Evolutionary conservation across 2,888 invertebrate species (phyloP).

Genomic region (Cheilosia vulpina): DNA sequence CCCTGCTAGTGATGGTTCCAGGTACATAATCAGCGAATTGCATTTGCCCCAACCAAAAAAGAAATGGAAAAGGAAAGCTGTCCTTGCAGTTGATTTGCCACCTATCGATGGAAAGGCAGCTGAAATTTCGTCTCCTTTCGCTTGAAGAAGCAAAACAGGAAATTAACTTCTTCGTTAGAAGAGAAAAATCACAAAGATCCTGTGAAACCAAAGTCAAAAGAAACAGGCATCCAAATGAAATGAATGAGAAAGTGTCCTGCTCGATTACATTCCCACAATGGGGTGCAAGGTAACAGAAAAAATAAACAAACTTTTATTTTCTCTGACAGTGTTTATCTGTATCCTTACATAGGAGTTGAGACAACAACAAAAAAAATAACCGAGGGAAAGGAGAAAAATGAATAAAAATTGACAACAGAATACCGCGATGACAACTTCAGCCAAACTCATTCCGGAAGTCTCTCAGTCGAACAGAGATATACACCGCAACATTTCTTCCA

Average conservation of each 20-base stretch:
- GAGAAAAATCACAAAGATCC: slow-evolving; percentile 60
- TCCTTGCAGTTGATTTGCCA: slow-evolving; percentile 63
- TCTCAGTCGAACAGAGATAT: slow-evolving; percentile 11
- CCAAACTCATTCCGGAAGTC: slow-evolving; percentile 67
- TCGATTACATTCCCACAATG: slow-evolving; percentile 72
- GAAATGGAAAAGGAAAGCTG: slow-evolving; percentile 2
- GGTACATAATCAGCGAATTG: slow-evolving; percentile 65
- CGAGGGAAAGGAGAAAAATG: neutral
- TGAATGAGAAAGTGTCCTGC: slow-evolving; percentile 63
- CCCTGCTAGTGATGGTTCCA: slow-evolving; percentile 27
- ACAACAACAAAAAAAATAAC: slow-evolving; percentile 22
- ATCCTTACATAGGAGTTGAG: slow-evolving; percentile 44
- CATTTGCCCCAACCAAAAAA: slow-evolving; percentile 39
- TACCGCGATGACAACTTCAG: slow-evolving; percentile 71
- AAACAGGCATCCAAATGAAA: slow-evolving; percentile 50
- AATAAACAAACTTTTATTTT: slow-evolving; percentile 25
- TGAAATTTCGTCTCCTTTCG: neutral
- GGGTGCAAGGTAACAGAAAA: slow-evolving; percentile 10
- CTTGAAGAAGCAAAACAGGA: slow-evolving; percentile 62
- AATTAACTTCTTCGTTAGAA: slow-evolving; percentile 70
- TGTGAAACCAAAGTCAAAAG: slow-evolving; percentile 46
- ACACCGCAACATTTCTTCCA: slow-evolving; percentile 9
- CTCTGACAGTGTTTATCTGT: slow-evolving; percentile 70
- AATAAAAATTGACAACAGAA: slow-evolving; percentile 48
- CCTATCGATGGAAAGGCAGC: neutral